These are phyloP conservation scores for Mythimna albipuncta DNA, from an alignment of 2,888 invertebrate genomes.

Conservation along the genomic window DNA sequence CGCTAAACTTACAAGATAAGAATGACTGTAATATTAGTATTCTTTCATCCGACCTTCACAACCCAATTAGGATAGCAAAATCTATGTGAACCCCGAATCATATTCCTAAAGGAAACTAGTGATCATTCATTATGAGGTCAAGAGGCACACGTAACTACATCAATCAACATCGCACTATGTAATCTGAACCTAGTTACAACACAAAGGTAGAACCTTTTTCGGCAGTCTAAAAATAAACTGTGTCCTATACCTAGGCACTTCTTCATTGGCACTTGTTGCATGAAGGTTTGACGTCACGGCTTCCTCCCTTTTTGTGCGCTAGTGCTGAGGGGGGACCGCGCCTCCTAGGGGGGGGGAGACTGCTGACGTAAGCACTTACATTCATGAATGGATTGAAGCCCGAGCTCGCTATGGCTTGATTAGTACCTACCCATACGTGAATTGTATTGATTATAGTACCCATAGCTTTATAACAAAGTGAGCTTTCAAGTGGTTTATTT, in stretches of 20 bases:
- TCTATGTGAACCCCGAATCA: neutral
- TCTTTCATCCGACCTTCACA: conserved; percentile 1
- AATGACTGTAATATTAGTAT: conserved; percentile 3
- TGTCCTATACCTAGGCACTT: conserved; percentile 75
- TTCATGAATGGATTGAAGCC: conserved; percentile 87
- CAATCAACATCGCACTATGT: conserved; percentile 32
- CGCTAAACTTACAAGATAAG: conserved; percentile 21
- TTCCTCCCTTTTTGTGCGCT: conserved; percentile 73
- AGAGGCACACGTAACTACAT: conserved; percentile 11
- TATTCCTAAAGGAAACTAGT: conserved; percentile 1
- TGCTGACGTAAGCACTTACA: conserved; percentile 85
- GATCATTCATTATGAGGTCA: conserved; percentile 25
- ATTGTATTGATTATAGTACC: conserved; percentile 48
- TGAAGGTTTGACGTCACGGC: conserved; percentile 86
- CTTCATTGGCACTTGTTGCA: conserved; percentile 87
- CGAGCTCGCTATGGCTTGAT: conserved; percentile 73
- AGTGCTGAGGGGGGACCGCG: conserved; percentile 74
- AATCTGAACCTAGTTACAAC: conserved; percentile 44
- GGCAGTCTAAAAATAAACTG: conserved; percentile 84
- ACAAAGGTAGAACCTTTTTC: conserved; percentile 68
- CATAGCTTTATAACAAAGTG: conserved; percentile 29
- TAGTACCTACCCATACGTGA: conserved; percentile 60
- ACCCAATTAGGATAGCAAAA: conserved; percentile 8
- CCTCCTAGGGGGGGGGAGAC: conserved; percentile 77
- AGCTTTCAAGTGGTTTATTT: conserved; percentile 46